A percentile compares a stretch with the other conserved stretches of the same genome.
phyloP scores from a whole-genome alignment of 1,140 invertebrate species.

The Drosophila ogumai region DNA sequence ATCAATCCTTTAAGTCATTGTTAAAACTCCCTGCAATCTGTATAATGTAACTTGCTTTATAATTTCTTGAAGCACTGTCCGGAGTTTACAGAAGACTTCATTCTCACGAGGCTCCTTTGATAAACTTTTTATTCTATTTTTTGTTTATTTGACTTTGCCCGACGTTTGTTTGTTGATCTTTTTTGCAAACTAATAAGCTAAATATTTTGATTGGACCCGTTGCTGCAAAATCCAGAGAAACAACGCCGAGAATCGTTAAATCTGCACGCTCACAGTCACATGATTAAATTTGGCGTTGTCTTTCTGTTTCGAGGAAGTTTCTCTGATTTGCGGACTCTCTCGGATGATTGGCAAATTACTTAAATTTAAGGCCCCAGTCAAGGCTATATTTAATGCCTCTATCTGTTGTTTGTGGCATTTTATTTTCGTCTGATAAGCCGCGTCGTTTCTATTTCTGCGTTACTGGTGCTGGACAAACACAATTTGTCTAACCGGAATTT shows the following conservation, averaged over 20 bases:
- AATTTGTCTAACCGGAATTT: constrained; percentile 31
- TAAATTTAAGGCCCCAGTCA: constrained; percentile 64
- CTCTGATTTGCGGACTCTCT: constrained; percentile 22
- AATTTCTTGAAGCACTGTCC: constrained; percentile 13
- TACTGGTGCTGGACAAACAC: constrained; percentile 11
- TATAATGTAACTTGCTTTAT: not conserved
- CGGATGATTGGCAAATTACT: constrained; percentile 73
- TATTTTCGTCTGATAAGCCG: constrained; percentile 48
- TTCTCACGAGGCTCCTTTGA: constrained; percentile 28
- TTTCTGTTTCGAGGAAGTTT: constrained; percentile 35
- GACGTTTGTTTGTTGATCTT: constrained; percentile 34
- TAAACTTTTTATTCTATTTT: constrained; percentile 8
- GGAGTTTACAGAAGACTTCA: constrained; percentile 4
- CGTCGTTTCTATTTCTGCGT: constrained; percentile 16
- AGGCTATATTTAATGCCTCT: constrained; percentile 49
- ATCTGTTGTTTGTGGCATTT: constrained; percentile 4
- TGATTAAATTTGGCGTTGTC: constrained; percentile 60
- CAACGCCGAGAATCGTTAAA: constrained; percentile 36
- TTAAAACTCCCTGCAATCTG: too few species aligned
- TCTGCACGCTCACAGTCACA: constrained; percentile 39
- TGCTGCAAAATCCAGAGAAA: constrained; percentile 32
- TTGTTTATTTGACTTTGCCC: constrained; percentile 56
- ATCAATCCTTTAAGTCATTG: too few species aligned
- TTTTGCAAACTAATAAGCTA: constrained; percentile 75
- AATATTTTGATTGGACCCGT: constrained; percentile 73